phyloP scores from a whole-genome alignment of 2,113 vertebrate species.

The Grammomys surdaster region DNA sequence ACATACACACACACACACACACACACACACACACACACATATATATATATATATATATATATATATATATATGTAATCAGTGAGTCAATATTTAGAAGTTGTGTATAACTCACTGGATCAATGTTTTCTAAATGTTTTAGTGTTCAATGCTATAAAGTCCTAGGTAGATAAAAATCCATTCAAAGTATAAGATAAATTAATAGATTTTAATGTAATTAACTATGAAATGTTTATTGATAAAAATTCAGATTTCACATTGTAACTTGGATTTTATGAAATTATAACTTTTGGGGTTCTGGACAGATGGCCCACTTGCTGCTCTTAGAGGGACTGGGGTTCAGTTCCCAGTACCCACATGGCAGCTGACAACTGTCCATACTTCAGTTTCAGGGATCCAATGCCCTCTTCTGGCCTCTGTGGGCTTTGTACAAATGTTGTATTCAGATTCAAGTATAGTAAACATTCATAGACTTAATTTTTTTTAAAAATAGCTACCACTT shows the following conservation, averaged over 20 bases:
- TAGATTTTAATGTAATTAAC: background rate
- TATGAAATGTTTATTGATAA: slow-evolving; percentile 16
- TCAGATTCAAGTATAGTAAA: background rate
- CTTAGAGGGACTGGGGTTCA: background rate
- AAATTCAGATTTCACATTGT: background rate
- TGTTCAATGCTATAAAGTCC: slow-evolving; percentile 3
- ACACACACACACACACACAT: too few species aligned
- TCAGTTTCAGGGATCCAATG: background rate
- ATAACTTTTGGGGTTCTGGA: background rate
- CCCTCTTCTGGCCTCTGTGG: background rate
- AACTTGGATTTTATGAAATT: slow-evolving; percentile 4
- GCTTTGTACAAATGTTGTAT: background rate
- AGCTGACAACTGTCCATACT: background rate
- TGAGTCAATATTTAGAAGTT: slow-evolving; percentile 42
- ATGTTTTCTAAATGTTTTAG: slow-evolving; percentile 49
- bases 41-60: too few species aligned
- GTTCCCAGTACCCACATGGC: background rate
- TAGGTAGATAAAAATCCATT: slow-evolving; percentile 31
- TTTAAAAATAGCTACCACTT: background rate
- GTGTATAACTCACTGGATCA: slow-evolving; percentile 17
- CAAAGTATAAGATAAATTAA: slow-evolving; percentile 21
- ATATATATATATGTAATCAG: background rate
- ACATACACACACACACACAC: too few species aligned
- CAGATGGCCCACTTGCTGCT: background rate
- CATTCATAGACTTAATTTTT: background rate